Base-by-base conservation (phyloP, 1,140 invertebrate species). In the Vanessa tameamea region DNA sequence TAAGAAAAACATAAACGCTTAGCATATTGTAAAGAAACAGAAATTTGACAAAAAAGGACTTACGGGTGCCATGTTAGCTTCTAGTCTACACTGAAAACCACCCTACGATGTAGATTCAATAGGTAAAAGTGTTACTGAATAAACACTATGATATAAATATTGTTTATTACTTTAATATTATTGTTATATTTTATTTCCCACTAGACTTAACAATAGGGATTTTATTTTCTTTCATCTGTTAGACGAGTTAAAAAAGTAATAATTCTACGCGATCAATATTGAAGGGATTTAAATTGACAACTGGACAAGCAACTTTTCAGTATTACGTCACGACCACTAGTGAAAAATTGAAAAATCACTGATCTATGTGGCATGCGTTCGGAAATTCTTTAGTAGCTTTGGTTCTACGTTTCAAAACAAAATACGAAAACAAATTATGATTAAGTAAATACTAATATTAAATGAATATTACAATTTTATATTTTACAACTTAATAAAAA, bases 351-450 rank as follows among this genome's bases (percentile, higher is more conserved):
- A 69, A 66, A 78, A 70, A 47, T 72, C 43, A 72, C 23, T 70
- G 59, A 75, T 78, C 76, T 64, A 78, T 76, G 78, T 80, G 78
- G 78, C 73, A 78, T 26, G 47, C 73, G 78, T 80, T 76, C 66
- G 67, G 69, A 78, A 80, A 78, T 61, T n/a, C 14, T 14, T 59
- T 31, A 16, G 0, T 20, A 53, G 37, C 37, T 43, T 51, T n/a
- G 6, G 50, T 51, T 51, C 50, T 15, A 51, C 8, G n/a, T 20
- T 53, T 9, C 8, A 43, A 43, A 43, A 8, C 7, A 43, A 8
- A 9, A 9, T 43, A 11, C 37, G 37, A 31, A 31, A 31, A 31
- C 3, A 31, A 31, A 43, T 43, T 43, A 6, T 9, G 31, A 37
- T 11, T 0, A 0, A 43, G 8, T 43, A 43, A 43, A 43, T 37